These are phyloP conservation scores for Aldrovandia affinis DNA, from an alignment of 2,797 vertebrate species.

Conservation along the genomic window DNA sequence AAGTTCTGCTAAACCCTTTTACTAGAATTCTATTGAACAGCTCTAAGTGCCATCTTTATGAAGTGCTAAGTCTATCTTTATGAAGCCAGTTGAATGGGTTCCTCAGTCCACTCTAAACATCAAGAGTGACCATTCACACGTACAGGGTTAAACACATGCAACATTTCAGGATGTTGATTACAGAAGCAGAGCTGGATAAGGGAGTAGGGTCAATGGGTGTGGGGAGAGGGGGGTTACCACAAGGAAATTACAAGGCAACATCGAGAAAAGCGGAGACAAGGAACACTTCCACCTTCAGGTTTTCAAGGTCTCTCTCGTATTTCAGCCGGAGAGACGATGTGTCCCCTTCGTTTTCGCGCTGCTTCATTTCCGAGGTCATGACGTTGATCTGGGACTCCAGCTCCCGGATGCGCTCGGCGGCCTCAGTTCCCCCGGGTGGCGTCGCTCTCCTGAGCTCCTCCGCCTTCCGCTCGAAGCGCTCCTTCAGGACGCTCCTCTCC, in stretches of 20 bases:
- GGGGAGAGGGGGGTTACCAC: slow-evolving; percentile 62
- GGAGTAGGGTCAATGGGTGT: slow-evolving; percentile 55
- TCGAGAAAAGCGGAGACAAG: slow-evolving; percentile 63
- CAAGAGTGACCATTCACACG: slow-evolving; percentile 50
- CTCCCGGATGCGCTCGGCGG: slow-evolving; percentile 66
- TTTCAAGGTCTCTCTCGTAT: slow-evolving; percentile 82
- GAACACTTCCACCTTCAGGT: slow-evolving; percentile 81
- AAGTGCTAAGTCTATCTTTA: not conserved
- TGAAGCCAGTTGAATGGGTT: slow-evolving; percentile 61
- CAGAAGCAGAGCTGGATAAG: slow-evolving; percentile 53
- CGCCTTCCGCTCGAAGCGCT: slow-evolving; percentile 67
- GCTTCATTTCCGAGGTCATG: slow-evolving; percentile 72
- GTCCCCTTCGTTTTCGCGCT: slow-evolving; percentile 67
- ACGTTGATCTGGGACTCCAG: slow-evolving; percentile 69
- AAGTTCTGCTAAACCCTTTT: not conserved
- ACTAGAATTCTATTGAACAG: not conserved
- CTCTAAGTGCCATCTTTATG: slow-evolving; percentile 3
- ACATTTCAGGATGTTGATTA: slow-evolving; percentile 57
- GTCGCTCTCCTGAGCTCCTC: slow-evolving; percentile 65
- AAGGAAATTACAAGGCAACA: slow-evolving; percentile 77
- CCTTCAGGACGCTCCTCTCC: slow-evolving; percentile 59
- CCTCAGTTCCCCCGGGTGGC: slow-evolving; percentile 33
- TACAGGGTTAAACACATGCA: slow-evolving; percentile 74
- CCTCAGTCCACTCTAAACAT: slow-evolving; percentile 55
- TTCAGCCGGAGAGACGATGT: slow-evolving; percentile 72